These are phyloP conservation scores for Pogonocichla stellata DNA, from an alignment of 2,113 vertebrate species.

Conservation along the genomic window DNA sequence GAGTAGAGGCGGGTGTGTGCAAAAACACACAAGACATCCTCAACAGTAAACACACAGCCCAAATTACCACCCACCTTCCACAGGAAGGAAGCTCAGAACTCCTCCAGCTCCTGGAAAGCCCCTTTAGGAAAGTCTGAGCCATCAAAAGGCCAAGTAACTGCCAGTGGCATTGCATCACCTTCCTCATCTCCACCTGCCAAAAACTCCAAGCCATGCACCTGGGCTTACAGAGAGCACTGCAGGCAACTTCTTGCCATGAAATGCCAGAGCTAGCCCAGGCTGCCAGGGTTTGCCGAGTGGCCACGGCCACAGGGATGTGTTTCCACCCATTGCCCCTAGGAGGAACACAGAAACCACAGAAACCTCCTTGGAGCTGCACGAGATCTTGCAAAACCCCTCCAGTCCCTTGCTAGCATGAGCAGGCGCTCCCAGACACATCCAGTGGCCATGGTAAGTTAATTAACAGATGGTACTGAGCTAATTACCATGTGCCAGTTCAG, in stretches of 20 bases:
- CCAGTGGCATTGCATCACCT: not conserved
- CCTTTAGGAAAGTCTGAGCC: not conserved
- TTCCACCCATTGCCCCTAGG: constrained; percentile 69
- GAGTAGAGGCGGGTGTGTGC: not conserved
- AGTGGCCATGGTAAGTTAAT: not conserved
- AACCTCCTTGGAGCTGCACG: constrained; percentile 1
- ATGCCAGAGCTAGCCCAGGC: not conserved
- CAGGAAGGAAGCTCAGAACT: constrained; percentile 11
- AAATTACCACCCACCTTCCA: constrained; percentile 4
- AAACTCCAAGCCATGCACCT: not conserved
- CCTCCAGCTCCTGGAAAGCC: constrained; percentile 29
- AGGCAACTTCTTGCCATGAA: not conserved
- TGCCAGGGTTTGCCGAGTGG: not conserved
- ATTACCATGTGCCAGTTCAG: not conserved
- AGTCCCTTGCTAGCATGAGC: not conserved
- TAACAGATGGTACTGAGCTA: not conserved
- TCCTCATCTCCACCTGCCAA: not conserved
- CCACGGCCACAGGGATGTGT: constrained; percentile 35
- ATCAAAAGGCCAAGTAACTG: constrained; percentile 29
- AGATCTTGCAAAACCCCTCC: not conserved
- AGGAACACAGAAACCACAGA: constrained; percentile 71
- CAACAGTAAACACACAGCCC: not conserved
- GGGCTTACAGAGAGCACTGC: not conserved
- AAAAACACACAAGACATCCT: not conserved
- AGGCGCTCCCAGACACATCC: not conserved